phyloP scores from a whole-genome alignment of 2,113 vertebrate species.

The Aix galericulata region DNA sequence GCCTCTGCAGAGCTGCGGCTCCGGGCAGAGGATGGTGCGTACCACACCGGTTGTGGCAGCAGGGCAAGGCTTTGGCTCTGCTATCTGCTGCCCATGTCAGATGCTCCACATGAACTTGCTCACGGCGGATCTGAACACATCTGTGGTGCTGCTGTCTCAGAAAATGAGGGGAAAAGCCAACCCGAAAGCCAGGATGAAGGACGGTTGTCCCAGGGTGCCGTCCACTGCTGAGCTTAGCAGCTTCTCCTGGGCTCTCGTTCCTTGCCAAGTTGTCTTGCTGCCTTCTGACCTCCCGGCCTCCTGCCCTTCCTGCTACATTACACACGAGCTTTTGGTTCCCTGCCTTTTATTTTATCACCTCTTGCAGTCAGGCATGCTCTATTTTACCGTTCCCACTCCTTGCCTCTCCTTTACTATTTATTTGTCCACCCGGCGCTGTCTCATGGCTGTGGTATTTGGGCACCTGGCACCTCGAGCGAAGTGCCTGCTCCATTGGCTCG shows the following conservation, averaged over 20 bases:
- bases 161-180: neutral
- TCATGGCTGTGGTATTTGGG: constrained; percentile 46
- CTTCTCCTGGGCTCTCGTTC: neutral
- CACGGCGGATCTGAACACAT: neutral
- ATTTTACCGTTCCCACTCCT: neutral
- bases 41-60: neutral
- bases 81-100: neutral
- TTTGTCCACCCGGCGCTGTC: constrained; percentile 30
- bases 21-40: neutral
- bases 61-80: neutral
- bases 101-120: neutral
- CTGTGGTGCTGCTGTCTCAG: neutral
- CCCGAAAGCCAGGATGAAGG: neutral
- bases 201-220: neutral
- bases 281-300: neutral
- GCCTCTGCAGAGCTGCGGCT: neutral
- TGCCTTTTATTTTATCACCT: neutral
- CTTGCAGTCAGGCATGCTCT: neutral
- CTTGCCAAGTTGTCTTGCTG: neutral
- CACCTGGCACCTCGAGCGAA: constrained; percentile 41
- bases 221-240: neutral
- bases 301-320: neutral
- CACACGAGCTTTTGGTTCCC: rapidly evolving
- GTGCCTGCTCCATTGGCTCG: constrained; percentile 19
- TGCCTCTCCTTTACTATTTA: neutral